Evolutionary conservation across 2,888 invertebrate species (phyloP).

Genomic region (Melanophora roralis): DNA sequence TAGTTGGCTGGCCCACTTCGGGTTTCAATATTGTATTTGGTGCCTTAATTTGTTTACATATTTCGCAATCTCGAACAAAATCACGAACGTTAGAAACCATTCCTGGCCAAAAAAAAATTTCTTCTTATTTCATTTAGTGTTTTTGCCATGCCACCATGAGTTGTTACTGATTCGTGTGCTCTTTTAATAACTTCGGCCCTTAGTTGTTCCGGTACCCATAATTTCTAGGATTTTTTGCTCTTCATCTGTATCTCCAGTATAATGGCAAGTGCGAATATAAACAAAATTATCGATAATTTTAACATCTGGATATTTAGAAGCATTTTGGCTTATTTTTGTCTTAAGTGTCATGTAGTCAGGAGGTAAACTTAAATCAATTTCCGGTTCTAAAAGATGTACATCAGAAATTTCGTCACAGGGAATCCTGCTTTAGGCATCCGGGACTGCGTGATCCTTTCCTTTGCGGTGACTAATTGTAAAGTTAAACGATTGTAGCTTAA

Average conservation of each 20-base stretch:
- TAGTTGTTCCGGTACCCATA: slow-evolving; percentile 30
- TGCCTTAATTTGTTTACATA: background rate
- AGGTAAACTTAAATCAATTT: no score
- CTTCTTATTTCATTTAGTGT: slow-evolving; percentile 27
- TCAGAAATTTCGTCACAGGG: background rate
- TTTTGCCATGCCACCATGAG: slow-evolving; percentile 43
- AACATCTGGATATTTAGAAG: slow-evolving; percentile 6
- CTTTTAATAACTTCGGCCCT: background rate
- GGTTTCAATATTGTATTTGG: slow-evolving; percentile 3
- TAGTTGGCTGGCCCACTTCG: no score
- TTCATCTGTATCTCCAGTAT: slow-evolving; percentile 1
- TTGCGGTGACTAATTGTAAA: background rate
- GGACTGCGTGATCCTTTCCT: background rate
- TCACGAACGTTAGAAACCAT: no score
- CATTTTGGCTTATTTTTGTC: background rate
- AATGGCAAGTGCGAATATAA: no score
- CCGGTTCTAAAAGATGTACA: no score
- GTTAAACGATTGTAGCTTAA: background rate
- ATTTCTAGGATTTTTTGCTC: slow-evolving; percentile 25
- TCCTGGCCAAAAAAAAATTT: no score
- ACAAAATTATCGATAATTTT: no score
- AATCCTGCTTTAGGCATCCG: background rate
- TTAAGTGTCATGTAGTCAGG: no score
- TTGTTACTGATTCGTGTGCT: background rate
- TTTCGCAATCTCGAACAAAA: background rate